These are phyloP conservation scores for Hestina assimilis DNA, from an alignment of 1,140 invertebrate species.

Conservation along the genomic window DNA sequence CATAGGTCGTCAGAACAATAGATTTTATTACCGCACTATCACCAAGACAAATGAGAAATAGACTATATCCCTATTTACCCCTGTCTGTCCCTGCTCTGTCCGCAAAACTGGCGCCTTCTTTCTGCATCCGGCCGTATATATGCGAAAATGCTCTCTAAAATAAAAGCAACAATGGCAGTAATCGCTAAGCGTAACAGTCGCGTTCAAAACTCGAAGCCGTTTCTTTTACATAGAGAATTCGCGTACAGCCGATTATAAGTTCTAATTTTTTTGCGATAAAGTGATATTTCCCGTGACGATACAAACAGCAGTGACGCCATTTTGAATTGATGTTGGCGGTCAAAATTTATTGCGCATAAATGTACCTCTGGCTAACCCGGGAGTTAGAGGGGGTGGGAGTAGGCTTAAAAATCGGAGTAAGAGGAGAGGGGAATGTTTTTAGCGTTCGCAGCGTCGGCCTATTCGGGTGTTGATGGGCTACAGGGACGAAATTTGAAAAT, in stretches of 20 bases:
- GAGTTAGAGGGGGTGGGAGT: conserved; percentile 70
- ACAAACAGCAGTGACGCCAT: conserved; percentile 50
- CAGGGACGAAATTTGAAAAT: conserved; percentile 48
- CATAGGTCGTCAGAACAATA: conserved; percentile 45
- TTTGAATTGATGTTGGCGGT: conserved; percentile 64
- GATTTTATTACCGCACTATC: conserved; percentile 65
- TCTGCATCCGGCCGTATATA: conserved; percentile 44
- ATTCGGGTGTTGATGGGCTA: conserved; percentile 71
- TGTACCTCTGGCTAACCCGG: conserved; percentile 76
- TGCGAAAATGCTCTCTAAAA: conserved; percentile 39
- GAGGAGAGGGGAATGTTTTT: conserved; percentile 73
- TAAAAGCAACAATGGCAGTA: conserved; percentile 39
- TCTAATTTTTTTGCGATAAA: conserved; percentile 32
- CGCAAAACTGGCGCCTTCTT: conserved; percentile 66
- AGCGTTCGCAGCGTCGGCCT: conserved; percentile 73
- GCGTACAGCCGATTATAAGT: conserved; percentile 31
- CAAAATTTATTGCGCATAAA: conserved; percentile 79
- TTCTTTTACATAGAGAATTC: conserved; percentile 66
- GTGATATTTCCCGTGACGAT: conserved; percentile 38
- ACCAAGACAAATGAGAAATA: conserved; percentile 74
- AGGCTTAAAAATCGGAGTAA: conserved; percentile 74
- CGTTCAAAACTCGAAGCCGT: conserved; percentile 60
- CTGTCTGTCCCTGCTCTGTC: conserved; percentile 47
- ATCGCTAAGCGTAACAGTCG: conserved; percentile 44
- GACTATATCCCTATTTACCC: conserved; percentile 72